A percentile compares a stretch with the other conserved stretches of the same genome.
Conservation (phyloP, 1,140 invertebrate genomes). For the Triops cancriformis region DNA sequence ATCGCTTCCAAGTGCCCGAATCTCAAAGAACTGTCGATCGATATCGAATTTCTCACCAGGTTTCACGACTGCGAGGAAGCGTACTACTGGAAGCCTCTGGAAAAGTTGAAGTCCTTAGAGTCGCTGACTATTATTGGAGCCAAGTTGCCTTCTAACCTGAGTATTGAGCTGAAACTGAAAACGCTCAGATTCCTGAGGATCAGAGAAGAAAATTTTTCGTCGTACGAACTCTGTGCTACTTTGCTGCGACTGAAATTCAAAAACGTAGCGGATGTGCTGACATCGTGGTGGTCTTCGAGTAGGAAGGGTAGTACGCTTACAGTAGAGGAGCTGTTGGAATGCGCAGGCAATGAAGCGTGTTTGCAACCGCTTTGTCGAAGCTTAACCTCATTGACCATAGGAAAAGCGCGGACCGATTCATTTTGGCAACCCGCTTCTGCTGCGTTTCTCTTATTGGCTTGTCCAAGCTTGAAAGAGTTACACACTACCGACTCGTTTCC, state of each 20-base stretch:
- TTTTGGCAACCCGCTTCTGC: background rate
- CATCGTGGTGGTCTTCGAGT: too few species aligned
- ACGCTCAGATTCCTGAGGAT: background rate
- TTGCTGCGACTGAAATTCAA: too few species aligned
- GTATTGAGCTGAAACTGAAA: background rate
- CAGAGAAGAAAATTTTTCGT: background rate
- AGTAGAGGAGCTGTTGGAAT: background rate
- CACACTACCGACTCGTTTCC: background rate
- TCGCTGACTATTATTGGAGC: background rate
- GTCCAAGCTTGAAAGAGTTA: background rate
- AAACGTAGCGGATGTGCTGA: too few species aligned
- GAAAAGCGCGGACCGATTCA: background rate
- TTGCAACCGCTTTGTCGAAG: background rate
- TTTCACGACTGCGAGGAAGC: too few species aligned
- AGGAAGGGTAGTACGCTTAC: too few species aligned
- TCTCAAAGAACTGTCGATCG: background rate
- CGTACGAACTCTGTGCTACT: too few species aligned
- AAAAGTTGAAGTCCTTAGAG: background rate
- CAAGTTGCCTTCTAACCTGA: background rate
- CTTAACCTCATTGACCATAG: background rate
- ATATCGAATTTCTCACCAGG: background rate
- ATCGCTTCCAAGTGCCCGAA: background rate
- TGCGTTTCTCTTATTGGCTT: background rate
- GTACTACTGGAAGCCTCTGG: background rate
- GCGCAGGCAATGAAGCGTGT: background rate